These are phyloP conservation scores for Epinephelus moara DNA, from an alignment of 2,113 vertebrate genomes.

Conservation along the genomic window DNA sequence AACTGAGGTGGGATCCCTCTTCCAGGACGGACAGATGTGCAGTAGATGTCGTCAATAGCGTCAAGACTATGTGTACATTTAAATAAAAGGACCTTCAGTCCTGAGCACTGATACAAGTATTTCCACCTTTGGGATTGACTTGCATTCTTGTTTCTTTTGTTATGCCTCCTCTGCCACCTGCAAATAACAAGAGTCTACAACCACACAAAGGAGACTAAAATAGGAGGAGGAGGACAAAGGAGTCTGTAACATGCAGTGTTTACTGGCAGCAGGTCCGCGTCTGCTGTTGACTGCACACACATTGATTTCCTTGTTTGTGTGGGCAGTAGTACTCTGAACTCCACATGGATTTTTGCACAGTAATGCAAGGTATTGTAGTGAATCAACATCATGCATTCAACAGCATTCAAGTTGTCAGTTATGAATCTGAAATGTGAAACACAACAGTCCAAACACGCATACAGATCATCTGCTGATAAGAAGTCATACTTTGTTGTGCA, in stretches of 20 bases:
- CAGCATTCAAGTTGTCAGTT: not conserved
- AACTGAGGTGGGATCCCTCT: too few species aligned
- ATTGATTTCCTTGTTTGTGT: constrained; percentile 51
- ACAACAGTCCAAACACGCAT: not conserved
- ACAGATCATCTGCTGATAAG: not conserved
- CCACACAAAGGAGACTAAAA: not conserved
- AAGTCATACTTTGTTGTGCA: constrained; percentile 19
- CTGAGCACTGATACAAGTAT: too few species aligned
- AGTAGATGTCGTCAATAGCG: not conserved
- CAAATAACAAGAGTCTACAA: not conserved
- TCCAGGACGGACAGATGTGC: too few species aligned
- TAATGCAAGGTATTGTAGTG: not conserved
- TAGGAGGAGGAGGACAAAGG: constrained; percentile 21
- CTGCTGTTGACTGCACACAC: constrained; percentile 26
- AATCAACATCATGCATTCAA: not conserved
- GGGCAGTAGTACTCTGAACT: constrained; percentile 40
- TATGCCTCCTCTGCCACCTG: constrained; percentile 3
- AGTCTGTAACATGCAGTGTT: not conserved
- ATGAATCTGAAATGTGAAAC: not conserved
- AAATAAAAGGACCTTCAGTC: not conserved
- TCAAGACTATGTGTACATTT: not conserved
- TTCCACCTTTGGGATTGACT: not conserved
- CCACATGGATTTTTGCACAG: constrained; percentile 15
- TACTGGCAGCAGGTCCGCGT: constrained; percentile 45
- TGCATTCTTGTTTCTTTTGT: not conserved